Percentiles rank a stretch among this genome's conserved stretches.
phyloP scores from a whole-genome alignment of 2,113 vertebrate genomes.

The Serinus canaria region DNA sequence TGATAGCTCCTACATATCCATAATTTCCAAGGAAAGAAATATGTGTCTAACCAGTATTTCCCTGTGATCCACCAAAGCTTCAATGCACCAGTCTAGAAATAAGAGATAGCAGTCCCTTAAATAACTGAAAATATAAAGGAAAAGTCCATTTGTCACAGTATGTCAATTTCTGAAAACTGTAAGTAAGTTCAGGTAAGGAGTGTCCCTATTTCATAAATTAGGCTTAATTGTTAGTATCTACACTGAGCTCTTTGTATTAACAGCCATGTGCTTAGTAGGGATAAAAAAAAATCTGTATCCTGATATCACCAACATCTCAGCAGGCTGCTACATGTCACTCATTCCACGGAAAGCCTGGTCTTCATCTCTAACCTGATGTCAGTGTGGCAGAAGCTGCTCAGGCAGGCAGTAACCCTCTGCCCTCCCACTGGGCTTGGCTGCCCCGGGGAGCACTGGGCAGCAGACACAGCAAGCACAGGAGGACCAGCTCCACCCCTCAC shows the following conservation, averaged over 20 bases:
- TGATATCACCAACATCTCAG: conserved; percentile 44
- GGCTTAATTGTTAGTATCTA: conserved; percentile 3
- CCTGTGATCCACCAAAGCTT: neutral
- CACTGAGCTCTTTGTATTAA: conserved; percentile 46
- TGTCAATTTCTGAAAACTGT: neutral
- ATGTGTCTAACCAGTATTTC: neutral
- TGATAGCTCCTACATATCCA: neutral
- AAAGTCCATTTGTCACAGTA: neutral
- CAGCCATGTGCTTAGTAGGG: neutral
- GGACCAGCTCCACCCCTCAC: neutral
- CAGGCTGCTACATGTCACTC: conserved; percentile 59
- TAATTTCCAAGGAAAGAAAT: neutral
- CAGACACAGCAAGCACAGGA: neutral
- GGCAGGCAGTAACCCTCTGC: conserved; percentile 20
- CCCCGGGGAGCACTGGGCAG: neutral
- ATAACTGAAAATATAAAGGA: neutral
- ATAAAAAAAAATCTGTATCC: neutral
- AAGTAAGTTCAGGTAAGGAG: conserved; percentile 28
- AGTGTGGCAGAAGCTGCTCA: neutral
- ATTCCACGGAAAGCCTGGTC: conserved; percentile 34
- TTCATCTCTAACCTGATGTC: conserved; percentile 4
- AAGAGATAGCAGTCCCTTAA: neutral
- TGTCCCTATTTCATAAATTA: conserved; percentile 5
- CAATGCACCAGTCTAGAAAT: neutral
- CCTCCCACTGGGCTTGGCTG: neutral